Evolutionary conservation across 2,888 invertebrate genomes (phyloP).

Genomic region (Aphodius granarius): DNA sequence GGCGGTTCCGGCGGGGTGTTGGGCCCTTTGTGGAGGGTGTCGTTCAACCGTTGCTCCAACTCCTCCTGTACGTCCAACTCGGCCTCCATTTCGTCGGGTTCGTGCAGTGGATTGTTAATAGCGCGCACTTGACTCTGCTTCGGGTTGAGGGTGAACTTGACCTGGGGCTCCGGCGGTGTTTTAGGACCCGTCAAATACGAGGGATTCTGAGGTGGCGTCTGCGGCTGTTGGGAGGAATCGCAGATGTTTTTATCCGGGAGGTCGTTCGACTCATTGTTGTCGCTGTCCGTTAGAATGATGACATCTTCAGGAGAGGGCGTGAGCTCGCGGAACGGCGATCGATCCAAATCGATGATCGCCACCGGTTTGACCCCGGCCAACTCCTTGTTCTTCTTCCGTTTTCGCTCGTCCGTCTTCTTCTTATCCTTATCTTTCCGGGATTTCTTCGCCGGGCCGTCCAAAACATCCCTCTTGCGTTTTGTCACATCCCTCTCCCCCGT

Average conservation of each 20-base stretch:
- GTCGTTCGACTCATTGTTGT: conserved; percentile 52
- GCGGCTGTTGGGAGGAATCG: conserved; percentile 40
- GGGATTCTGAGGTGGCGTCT: conserved; percentile 42
- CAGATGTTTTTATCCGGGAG: conserved; percentile 34
- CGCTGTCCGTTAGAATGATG: conserved; percentile 83
- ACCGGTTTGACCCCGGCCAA: conserved; percentile 67
- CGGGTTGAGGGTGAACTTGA: conserved; percentile 63
- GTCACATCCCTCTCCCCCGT: conserved; percentile 38
- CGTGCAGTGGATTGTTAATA: conserved; percentile 64
- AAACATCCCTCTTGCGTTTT: conserved; percentile 34
- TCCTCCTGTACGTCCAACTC: conserved; percentile 41
- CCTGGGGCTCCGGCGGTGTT: conserved; percentile 73
- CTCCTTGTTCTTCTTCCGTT: conserved; percentile 42
- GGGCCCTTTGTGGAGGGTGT: conserved; percentile 63
- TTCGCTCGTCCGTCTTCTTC: conserved; percentile 46
- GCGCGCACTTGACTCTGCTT: conserved; percentile 59
- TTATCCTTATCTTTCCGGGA: conserved; percentile 51
- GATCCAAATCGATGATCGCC: conserved; percentile 82
- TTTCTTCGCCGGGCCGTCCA: conserved; percentile 47
- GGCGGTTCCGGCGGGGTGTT: conserved; percentile 73
- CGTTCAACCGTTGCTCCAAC: conserved; percentile 39
- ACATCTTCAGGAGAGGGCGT: conserved; percentile 79
- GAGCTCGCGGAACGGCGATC: conserved; percentile 82
- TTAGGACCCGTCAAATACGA: conserved; percentile 65
- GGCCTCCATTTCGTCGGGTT: conserved; percentile 55